A percentile compares a stretch with the other conserved stretches of the same genome.
These are phyloP conservation scores for Philopedon plagiatum DNA, from an alignment of 2,888 invertebrate species.

Conservation along the genomic window DNA sequence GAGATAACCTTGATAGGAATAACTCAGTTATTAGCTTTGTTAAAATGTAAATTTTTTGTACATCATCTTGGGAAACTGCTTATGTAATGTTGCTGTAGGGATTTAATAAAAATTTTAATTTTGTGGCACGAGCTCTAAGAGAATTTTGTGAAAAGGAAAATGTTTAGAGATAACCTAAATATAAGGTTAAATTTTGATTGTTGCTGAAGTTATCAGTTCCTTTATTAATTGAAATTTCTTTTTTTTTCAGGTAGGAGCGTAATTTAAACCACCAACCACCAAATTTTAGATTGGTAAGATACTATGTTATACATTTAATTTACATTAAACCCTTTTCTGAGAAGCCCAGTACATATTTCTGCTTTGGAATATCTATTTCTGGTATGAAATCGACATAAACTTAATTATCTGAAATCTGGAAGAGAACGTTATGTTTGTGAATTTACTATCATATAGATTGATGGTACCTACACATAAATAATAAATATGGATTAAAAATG, in stretches of 20 bases:
- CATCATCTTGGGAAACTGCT: conserved; percentile 31
- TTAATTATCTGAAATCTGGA: no score
- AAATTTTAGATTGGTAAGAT: not conserved
- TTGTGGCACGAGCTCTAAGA: conserved; percentile 6
- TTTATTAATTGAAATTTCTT: not conserved
- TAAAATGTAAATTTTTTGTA: conserved; percentile 39
- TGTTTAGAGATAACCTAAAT: not conserved
- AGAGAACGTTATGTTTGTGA: no score
- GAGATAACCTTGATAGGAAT: conserved; percentile 31
- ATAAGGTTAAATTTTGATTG: no score
- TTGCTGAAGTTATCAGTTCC: not conserved
- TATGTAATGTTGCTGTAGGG: conserved; percentile 39
- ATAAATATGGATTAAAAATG: no score
- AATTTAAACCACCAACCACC: not conserved
- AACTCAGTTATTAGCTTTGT: conserved; percentile 34
- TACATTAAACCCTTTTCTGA: no score
- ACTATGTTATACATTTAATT: no score
- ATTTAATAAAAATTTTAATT: conserved; percentile 42
- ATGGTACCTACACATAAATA: no score
- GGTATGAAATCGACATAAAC: no score
- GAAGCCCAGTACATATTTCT: no score
- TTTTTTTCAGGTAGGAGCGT: not conserved
- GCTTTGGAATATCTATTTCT: no score
- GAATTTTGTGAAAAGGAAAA: conserved; percentile 6
- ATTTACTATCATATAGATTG: no score